Evolutionary conservation across 37 sponge, comb jelly and placozoan species (phyloP), one percentile per base, ranked within the genome.

Genomic region (Tethya wilhelma): DNA sequence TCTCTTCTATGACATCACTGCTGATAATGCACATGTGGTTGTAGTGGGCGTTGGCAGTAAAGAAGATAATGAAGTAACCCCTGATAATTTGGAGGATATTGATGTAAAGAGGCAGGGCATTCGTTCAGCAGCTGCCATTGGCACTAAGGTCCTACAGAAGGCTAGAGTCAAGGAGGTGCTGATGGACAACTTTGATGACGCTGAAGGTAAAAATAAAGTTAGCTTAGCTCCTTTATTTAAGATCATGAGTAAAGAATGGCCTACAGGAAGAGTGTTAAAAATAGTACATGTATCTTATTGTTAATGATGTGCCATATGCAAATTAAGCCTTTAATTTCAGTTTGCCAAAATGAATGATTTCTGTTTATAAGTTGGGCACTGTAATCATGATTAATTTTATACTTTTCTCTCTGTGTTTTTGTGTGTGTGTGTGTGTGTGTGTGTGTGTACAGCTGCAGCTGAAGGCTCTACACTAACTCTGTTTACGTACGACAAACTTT

Each of bases 401-500:
- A n/a, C n/a, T n/a, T n/a, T n/a, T n/a, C n/a, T n/a, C n/a, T n/a
- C 17, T n/a, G 28, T 62, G 8, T 26, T 62, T 2, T 66, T 66
- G 3, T 41, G 22, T 69, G 42, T 41, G 69, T 19, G 41, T 69
- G 4, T n/a, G n/a, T n/a, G 6, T 66, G 6, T 66, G 14, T 32
- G 37, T 34, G 3, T 40, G 11, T 41, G 2, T 26, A 11, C 43
- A 86, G 93, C 96, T 57, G 71, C 85, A 75, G 87, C 90, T 57
- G 96, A 92, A 25, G 93, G 90, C 1, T 75, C 75, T 65, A 59
- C 64, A 8, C 62, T 96, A 42, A 70, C 89, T 25, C 38, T 76
- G 30, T 92, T 83, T 60, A 22, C 63, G 1, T 96, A 71, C 74
- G 83, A 96, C 53, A 67, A 72, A 46, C 46, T 92, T 43, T 92